Base-by-base conservation (phyloP, 2,113 vertebrate genomes). In the Caloenas nicobarica region DNA sequence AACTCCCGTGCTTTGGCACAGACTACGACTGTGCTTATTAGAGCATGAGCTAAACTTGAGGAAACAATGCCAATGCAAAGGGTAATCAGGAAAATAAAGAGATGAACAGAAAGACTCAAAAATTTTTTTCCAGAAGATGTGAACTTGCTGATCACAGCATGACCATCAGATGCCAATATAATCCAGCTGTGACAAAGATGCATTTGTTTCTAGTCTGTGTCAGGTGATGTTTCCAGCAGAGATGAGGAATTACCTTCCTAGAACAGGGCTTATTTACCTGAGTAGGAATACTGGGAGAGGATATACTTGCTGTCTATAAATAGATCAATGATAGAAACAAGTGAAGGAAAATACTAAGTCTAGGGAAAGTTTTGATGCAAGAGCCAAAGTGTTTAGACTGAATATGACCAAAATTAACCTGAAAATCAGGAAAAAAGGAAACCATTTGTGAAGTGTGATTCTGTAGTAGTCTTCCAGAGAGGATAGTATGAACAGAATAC, bases 171-270 rank as follows among this genome's bases (percentile, higher is more conserved):
- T 91, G 84, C 3, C 34, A 89, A 74, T 81, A 78, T 66, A 81
- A 91, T 92, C 87, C 89, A 78, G 58, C 95, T 96, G 89, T 91
- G 93, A 84, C 64, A 83, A 92, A 96, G 86, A 54, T 56, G 57
- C 23, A 58, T 92, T 92, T 91, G 56, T 76, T 95, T 93, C 57
- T 61, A 69, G 40, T 93, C 64, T 62, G 5, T 81, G 23, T 92
- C 65, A 84, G 80, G 64, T 93, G 83, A 81, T 36, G 72, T 74
- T 95, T 89, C 92, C 86, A 71, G 69, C 89, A 91, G 86, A 86
- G 91, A 81, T 92, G 60, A 97, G 60, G 60, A 86, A 74, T 93
- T 92, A 34, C 64, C 23, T 88, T 22, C n/a, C 36, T 38, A 58
- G 60, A 88, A 58, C 31, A 73, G 21, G 40, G 46, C 3, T 90